phyloP scores from a whole-genome alignment of 2,113 vertebrate genomes.

The Cranoglanis bouderius region DNA sequence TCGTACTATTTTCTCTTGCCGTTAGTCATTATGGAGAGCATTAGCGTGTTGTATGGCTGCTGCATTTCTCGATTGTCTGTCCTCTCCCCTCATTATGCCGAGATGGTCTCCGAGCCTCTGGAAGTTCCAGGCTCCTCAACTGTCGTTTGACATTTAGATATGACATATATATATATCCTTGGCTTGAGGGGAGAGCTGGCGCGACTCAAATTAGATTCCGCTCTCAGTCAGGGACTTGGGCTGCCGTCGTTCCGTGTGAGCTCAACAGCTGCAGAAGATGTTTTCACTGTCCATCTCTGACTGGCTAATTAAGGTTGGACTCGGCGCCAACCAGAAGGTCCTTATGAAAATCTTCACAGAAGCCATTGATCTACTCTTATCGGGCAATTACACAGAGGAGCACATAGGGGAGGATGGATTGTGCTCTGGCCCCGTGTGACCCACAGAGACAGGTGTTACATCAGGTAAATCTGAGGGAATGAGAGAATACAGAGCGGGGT shows the following conservation, averaged over 20 bases:
- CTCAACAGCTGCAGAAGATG: slow-evolving; percentile 22
- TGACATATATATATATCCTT: slow-evolving; percentile 35
- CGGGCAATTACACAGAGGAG: slow-evolving; percentile 14
- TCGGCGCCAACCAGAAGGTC: slow-evolving; percentile 27
- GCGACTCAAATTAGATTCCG: slow-evolving; percentile 52
- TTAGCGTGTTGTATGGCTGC: slow-evolving; percentile 25
- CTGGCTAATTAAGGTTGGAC: slow-evolving; percentile 39
- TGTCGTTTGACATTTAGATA: slow-evolving; percentile 58
- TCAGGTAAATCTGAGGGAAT: slow-evolving; percentile 9
- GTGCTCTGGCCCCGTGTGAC: slow-evolving; percentile 16
- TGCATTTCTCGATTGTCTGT: slow-evolving; percentile 40
- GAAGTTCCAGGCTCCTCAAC: slow-evolving; percentile 43
- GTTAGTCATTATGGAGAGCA: slow-evolving; percentile 41
- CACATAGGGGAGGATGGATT: background rate
- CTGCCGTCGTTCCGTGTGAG: slow-evolving; percentile 6
- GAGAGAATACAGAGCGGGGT: background rate
- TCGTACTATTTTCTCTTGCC: slow-evolving; percentile 38
- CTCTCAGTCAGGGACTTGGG: slow-evolving; percentile 35
- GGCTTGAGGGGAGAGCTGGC: slow-evolving; percentile 50
- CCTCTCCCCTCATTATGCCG: slow-evolving; percentile 48
- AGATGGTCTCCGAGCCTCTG: slow-evolving; percentile 39
- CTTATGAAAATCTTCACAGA: slow-evolving; percentile 38
- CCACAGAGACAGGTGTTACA: slow-evolving; percentile 6
- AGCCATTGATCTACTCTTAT: slow-evolving; percentile 38
- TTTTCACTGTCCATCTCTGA: background rate